Evolutionary conservation across 2,797 vertebrate genomes (phyloP).

Genomic region (Siniperca obscura): DNA sequence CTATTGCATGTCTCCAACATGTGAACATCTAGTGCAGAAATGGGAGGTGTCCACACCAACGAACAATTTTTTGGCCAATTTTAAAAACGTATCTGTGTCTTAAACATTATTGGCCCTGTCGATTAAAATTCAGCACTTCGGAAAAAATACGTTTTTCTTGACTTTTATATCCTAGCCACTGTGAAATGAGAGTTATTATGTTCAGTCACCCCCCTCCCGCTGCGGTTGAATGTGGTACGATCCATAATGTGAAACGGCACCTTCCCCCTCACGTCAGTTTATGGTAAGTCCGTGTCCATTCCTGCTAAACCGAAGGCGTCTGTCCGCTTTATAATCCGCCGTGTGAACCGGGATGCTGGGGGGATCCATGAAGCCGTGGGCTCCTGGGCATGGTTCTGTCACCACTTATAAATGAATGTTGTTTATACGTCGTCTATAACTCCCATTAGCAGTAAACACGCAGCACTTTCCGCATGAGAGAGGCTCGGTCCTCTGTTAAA

Average conservation of each 20-base stretch:
- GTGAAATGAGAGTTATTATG: background rate
- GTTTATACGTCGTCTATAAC: conserved; percentile 23
- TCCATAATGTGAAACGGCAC: conserved; percentile 77
- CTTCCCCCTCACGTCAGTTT: conserved; percentile 69
- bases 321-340: conserved; percentile 26
- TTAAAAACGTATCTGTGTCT: fast-evolving
- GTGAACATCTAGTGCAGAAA: conserved; percentile 71
- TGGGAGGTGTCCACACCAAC: conserved; percentile 41
- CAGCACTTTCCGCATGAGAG: conserved; percentile 54
- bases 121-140: fast-evolving
- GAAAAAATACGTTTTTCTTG: fast-evolving
- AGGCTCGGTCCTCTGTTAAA: conserved; percentile 46
- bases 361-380: conserved; percentile 46
- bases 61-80: background rate
- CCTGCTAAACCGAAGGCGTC: background rate
- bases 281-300: conserved; percentile 54
- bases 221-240: conserved; percentile 74
- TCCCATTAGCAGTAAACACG: conserved; percentile 20
- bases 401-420: conserved; percentile 51
- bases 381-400: conserved; percentile 51
- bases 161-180: fast-evolving
- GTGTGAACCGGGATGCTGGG: conserved; percentile 60
- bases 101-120: fast-evolving
- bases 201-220: conserved; percentile 18
- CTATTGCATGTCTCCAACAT: conserved; percentile 64